Conservation (phyloP, 23 tunicate species). For the Ciona savignyi region DNA sequence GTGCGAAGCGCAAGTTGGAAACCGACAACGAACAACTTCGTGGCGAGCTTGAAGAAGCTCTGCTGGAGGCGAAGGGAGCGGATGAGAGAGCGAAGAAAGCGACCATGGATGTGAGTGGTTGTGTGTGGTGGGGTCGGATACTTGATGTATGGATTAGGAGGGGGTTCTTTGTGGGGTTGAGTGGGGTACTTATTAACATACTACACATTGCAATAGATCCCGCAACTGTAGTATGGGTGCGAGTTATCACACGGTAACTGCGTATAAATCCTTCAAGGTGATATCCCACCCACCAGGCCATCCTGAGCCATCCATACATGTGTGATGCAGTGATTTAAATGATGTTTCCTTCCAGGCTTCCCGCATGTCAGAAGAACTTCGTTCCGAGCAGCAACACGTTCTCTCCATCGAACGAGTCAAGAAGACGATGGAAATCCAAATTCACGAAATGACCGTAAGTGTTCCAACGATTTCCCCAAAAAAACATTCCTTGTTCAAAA, state of each 20-base stretch:
- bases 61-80: constrained; percentile 74
- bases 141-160: no score
- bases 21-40: constrained; percentile 89
- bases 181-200: no score
- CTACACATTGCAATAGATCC: no score
- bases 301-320: no score
- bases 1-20: constrained; percentile 85
- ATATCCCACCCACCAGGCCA: no score
- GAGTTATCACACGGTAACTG: no score
- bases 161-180: no score
- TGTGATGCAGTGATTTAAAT: no score
- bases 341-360: constrained; percentile 45
- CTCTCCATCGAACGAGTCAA: constrained; percentile 75
- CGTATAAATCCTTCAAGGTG: no score
- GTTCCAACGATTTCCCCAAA: neutral
- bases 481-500: no score
- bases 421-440: constrained; percentile 85
- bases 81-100: constrained; percentile 98
- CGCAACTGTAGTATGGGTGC: no score
- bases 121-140: no score
- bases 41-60: constrained; percentile 91
- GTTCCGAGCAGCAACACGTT: constrained; percentile 85
- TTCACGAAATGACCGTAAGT: constrained; percentile 89
- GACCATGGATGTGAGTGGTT: constrained; percentile 77
- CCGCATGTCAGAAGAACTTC: constrained; percentile 96